Evolutionary conservation across 2,888 invertebrate genomes (phyloP).

Genomic region (Phalera bucephala): DNA sequence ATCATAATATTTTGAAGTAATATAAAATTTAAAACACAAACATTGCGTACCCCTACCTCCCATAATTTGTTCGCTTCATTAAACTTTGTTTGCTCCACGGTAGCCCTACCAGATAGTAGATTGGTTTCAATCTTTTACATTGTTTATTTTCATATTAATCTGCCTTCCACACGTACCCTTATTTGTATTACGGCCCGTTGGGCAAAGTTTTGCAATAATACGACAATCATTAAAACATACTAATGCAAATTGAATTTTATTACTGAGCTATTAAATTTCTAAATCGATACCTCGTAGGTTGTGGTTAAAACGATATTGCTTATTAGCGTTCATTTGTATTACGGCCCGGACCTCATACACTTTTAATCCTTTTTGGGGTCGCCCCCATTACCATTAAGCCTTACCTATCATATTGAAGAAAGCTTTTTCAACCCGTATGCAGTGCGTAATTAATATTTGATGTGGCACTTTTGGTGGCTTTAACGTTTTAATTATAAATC

Average conservation of each 20-base stretch:
- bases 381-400: constrained; percentile 41
- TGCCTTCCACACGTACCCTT: constrained; percentile 21
- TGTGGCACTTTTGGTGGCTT: constrained; percentile 21
- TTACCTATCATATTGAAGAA: constrained; percentile 32
- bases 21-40: neutral
- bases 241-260: too few species aligned
- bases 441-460: constrained; percentile 37
- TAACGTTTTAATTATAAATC: constrained; percentile 24
- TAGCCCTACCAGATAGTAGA: constrained; percentile 10
- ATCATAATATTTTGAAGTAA: too few species aligned
- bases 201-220: too few species aligned
- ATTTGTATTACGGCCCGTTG: constrained; percentile 31
- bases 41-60: neutral
- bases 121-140: constrained; percentile 30
- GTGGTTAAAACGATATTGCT: too few species aligned
- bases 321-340: constrained; percentile 38
- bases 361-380: constrained; percentile 45
- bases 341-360: constrained; percentile 27
- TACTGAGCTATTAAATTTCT: too few species aligned
- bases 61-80: constrained; percentile 19
- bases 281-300: too few species aligned
- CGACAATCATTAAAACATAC: too few species aligned
- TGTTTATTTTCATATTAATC: constrained; percentile 36
- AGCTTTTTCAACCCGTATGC: constrained; percentile 30
- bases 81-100: constrained; percentile 12